Evolutionary conservation across 2,113 vertebrate genomes (phyloP), one percentile per base, ranked within the genome.

Genomic region (Macrotus californicus): DNA sequence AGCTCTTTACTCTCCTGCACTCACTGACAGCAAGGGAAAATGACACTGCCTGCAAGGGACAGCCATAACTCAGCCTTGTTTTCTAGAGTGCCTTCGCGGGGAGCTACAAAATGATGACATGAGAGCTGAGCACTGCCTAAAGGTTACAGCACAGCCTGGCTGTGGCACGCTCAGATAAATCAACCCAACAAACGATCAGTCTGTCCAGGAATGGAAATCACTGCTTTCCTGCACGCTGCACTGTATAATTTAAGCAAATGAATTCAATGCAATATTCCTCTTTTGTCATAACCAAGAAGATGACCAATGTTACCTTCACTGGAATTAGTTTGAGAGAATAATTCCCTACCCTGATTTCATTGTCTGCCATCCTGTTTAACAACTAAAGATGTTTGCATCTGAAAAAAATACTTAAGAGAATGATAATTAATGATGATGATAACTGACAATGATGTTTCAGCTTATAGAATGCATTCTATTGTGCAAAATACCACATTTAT

Each of bases 11-110:
- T 96, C 94, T 95, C 85, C 34, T 36, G 72, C 91, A 88, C 54
- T 69, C 86, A 39, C 77, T 83, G 81, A 96, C 91, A 89, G 94
- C 93, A 91, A 94, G 96, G 94, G 95, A 96, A 96, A 97, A 95
- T 96, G 95, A 95, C 94, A 85, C 72, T 7, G 41, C 52, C 67
- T 89, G 36, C 84, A 92, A 90, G 70, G 8, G 54, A 54, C 59
- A 84, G 91, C 48, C 52, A 18, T 96, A 96, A 97, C 61, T 97
- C 96, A 96, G 26, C 36, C 93, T 90, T 67, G 70, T 95, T 92
- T 96, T 93, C 90, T 85, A 86, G 93, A 73, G 96, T 96, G 41
- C 87, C 88, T 94, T 94, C 93, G 22, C 9, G 12, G 81, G 80
- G 36, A 31, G 22, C 70, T 64, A 41, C 52, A 41, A 73, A 92